Conservation (phyloP, 2,888 invertebrate species). For the Drymonia ruficornis region DNA sequence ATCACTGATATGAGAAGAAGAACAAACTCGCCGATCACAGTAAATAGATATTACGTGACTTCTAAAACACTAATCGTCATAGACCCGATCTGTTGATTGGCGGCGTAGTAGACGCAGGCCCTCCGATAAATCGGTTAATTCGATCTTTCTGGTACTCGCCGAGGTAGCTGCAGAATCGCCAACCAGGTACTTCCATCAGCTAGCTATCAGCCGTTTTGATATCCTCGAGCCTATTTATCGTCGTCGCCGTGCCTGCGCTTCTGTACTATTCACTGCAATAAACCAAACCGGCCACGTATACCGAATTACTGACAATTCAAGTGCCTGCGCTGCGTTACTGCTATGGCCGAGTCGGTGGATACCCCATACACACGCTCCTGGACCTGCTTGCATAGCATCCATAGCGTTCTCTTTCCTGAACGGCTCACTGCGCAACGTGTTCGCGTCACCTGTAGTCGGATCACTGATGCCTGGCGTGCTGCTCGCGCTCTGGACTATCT, state of each 20-base stretch:
- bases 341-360: background rate
- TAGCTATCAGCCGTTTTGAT: background rate
- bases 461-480: background rate
- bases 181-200: background rate
- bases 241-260: background rate
- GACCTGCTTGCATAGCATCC: background rate
- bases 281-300: background rate
- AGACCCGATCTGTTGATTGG: too few species aligned
- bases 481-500: background rate
- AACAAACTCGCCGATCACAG: too few species aligned
- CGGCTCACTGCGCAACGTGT: constrained; percentile 3
- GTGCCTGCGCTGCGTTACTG: background rate
- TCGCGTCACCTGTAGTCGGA: background rate
- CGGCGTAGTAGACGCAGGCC: too few species aligned
- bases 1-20: too few species aligned
- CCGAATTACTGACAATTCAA: background rate
- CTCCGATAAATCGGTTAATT: too few species aligned
- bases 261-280: constrained; percentile 4
- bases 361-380: background rate
- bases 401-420: background rate
- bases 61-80: too few species aligned
- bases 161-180: background rate
- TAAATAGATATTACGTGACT: too few species aligned
- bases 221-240: background rate
- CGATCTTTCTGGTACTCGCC: background rate